Conservation (phyloP, 2,888 invertebrate species). For the Ophion ellenae region DNA sequence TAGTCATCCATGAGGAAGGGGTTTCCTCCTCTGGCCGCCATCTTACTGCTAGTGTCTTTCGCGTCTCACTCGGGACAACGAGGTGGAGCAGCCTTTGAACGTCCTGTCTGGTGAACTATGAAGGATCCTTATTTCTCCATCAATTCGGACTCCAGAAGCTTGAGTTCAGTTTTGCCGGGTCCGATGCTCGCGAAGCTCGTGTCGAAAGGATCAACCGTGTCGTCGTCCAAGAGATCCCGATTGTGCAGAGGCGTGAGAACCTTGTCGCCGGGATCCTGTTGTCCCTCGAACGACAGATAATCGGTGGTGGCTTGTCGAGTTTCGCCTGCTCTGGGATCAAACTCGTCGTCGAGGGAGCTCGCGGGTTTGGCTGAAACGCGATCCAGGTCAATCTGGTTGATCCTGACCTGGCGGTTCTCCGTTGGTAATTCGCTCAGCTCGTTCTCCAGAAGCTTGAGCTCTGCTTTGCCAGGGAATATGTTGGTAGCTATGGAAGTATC, state of each 20-base stretch:
- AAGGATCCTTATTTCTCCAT: slow-evolving; percentile 80
- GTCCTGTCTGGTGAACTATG: neutral
- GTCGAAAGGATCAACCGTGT: slow-evolving; percentile 92
- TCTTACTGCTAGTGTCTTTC: slow-evolving; percentile 78
- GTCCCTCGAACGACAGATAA: slow-evolving; percentile 84
- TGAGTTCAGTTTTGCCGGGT: slow-evolving; percentile 91
- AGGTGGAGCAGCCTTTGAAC: too few species aligned
- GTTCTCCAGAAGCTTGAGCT: slow-evolving; percentile 90
- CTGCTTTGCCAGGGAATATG: slow-evolving; percentile 91
- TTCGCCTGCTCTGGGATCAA: slow-evolving; percentile 85
- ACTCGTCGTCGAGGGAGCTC: slow-evolving; percentile 80
- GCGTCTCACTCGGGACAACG: too few species aligned
- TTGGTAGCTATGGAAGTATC: slow-evolving; percentile 93
- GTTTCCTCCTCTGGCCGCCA: slow-evolving; percentile 88
- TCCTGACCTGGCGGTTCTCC: slow-evolving; percentile 80
- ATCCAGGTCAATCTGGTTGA: slow-evolving; percentile 72
- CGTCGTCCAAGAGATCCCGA: slow-evolving; percentile 77
- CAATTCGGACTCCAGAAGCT: slow-evolving; percentile 91
- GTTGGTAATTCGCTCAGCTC: slow-evolving; percentile 87
- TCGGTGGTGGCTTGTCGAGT: slow-evolving; percentile 78
- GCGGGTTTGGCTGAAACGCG: slow-evolving; percentile 54
- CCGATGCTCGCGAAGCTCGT: slow-evolving; percentile 91
- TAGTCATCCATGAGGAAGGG: slow-evolving; percentile 92
- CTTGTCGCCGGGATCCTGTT: slow-evolving; percentile 84
- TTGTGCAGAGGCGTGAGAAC: slow-evolving; percentile 82